Base-by-base conservation (phyloP, 2,888 invertebrate genomes). In the Ashinkailepas kermadecensis region DNA sequence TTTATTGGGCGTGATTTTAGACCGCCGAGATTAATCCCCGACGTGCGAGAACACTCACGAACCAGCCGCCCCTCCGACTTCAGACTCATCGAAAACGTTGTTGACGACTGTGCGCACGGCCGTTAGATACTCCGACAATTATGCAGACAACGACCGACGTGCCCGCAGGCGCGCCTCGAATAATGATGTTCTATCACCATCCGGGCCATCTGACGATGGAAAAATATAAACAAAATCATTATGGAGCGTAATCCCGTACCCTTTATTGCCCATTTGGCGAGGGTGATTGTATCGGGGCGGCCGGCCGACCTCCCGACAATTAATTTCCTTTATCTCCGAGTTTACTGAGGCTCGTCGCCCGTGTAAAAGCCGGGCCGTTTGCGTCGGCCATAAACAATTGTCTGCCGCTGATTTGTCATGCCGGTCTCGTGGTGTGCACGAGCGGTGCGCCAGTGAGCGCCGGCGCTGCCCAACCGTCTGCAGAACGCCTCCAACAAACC, bases 181-280 rank as follows among this genome's bases (percentile, higher is more conserved):
- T 25, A 13, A 70, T 70, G 70, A 70, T 70, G 25, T 70, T 70
- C 70, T 70, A 70, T 70, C 70, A 70, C 70, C 39, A 39, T 13
- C 25, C 70, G 23, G 15, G 70, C 15, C 13, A 39, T 70, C 70
- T 15, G 70, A 70, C 39, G 59, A 11, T 59, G 70, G 13, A 39
- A 70, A 70, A 70, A 70, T 70, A 70, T 70, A 70, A 70, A 70
- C 70, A 70, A 70, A 70, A 70, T 70, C 70, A 70, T 70, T 70
- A 70, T 25, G 39, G 39, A 39, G 13, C 39, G 39, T 15, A 39
- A 39, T 15, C 39, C 25, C 70, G 25, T 70, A 70, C 70, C 70
- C 70, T 70, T 70, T 70, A 70, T 39, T 25, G 70, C 70, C 70
- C 70, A 39, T 70, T 70, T 39, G 25, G 70, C 7, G 10, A 3